Base-by-base conservation (phyloP, 2,888 invertebrate genomes). In the Lamellibrachia columna region DNA sequence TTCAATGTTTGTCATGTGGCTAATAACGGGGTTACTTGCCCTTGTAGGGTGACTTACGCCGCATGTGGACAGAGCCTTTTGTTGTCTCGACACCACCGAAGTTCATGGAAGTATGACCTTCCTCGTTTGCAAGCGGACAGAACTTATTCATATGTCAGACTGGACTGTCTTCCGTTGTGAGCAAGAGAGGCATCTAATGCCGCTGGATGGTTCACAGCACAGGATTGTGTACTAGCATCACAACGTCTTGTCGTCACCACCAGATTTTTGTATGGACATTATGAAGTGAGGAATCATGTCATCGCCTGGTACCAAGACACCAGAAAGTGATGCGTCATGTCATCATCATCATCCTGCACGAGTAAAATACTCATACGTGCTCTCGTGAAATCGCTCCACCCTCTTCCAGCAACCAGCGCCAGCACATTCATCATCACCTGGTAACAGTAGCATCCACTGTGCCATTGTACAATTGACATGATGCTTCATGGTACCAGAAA, bases 1-100 rank as follows among this genome's bases (percentile, higher is more conserved):
- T 22, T 75, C 6, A 22, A 75, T 9, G 8, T 55, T 55, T 55
- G 55, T 55, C 55, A 55, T 55, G 55, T 55, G 7, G 22, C 53
- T 75, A n/a, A 52, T 22, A 15, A 90, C 22, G 7, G 3, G 90
- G 53, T 92, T 90, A 91, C 40, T 90, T 90, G 92, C 92, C 90
- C 94, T 97, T 96, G 8, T 97, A 99, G 99, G 99, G 99, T 94
- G 99, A 99, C 97, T 97, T 99, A 95, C 97, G 99, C 96, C 97
- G 99, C 95, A 99, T 99, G 99, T 99, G 99, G 99, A 98, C 98
- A 96, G 99, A 96, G 94, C 96, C 96, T 4, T 96, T 97, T 94
- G 94, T 96, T 52, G 94, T 94, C 22, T 93, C 94, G 55, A 93
- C 93, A 52, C 94, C 94, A 15, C 93, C 95, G 55, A 96, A 96